phyloP scores from a whole-genome alignment of 2,797 vertebrate species.

The Parauchenoglanis punctatus region DNA sequence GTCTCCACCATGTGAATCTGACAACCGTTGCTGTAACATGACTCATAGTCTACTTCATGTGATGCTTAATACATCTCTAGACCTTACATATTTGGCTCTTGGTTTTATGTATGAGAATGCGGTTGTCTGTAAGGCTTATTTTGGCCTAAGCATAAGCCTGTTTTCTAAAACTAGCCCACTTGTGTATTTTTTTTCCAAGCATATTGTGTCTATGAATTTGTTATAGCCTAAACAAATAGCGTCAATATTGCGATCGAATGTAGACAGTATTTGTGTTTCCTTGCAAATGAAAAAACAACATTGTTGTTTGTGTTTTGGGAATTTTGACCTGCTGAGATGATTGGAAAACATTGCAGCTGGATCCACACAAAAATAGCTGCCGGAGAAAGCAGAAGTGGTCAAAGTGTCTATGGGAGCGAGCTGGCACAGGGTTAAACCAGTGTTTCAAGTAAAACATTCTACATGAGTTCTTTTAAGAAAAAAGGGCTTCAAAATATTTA shows the following conservation, averaged over 20 bases:
- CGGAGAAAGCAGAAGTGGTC: not conserved
- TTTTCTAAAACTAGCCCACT: not conserved
- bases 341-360: not conserved
- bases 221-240: not conserved
- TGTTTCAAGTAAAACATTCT: not conserved
- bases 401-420: not conserved
- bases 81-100: not conserved
- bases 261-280: not conserved
- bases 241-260: not conserved
- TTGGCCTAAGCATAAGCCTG: not conserved
- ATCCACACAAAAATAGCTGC: not conserved
- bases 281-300: not conserved
- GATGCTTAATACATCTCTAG: not conserved
- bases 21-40: not conserved
- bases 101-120: not conserved
- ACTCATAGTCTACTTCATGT: not conserved
- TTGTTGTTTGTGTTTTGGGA: not conserved
- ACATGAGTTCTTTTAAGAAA: not conserved
- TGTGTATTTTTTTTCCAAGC: not conserved
- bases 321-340: not conserved
- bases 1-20: not conserved
- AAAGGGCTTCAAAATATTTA: constrained; percentile 4
- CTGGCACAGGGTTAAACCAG: constrained; percentile 1
- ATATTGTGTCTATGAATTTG: not conserved
- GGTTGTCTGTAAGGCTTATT: not conserved